These are phyloP conservation scores for Zaprionus inermis DNA, from an alignment of 1,140 invertebrate genomes.

Conservation along the genomic window DNA sequence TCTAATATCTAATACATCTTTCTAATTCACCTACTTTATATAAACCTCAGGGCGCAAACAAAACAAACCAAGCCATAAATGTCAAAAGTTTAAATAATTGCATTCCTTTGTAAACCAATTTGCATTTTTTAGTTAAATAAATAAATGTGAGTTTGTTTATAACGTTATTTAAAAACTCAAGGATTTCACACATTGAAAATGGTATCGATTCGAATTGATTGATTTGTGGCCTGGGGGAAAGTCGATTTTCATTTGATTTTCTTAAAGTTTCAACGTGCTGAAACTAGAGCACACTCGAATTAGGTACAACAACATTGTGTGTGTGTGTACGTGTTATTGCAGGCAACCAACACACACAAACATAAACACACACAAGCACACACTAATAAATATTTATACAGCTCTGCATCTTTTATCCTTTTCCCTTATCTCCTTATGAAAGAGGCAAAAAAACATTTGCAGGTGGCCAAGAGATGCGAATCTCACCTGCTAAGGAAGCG, in stretches of 20 bases:
- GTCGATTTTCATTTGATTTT: slow-evolving; percentile 7
- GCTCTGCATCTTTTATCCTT: slow-evolving; percentile 4
- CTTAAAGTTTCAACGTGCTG: neutral
- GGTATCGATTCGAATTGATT: slow-evolving; percentile 13
- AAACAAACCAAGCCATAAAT: neutral
- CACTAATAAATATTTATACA: slow-evolving; percentile 17
- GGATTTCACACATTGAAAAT: neutral
- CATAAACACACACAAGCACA: neutral
- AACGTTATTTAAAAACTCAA: neutral
- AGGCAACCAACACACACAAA: neutral
- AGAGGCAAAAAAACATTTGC: slow-evolving; percentile 20
- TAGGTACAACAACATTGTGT: neutral
- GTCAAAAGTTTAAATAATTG: neutral
- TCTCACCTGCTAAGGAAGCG: slow-evolving; percentile 46
- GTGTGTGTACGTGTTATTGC: neutral
- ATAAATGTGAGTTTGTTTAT: neutral
- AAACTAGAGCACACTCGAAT: neutral
- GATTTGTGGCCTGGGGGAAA: slow-evolving; percentile 9
- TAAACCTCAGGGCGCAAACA: neutral
- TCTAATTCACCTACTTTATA: no score
- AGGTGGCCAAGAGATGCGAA: slow-evolving; percentile 23
- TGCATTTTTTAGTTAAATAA: neutral
- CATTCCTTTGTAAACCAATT: neutral
- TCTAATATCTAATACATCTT: no score
- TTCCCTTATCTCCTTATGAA: neutral